Conservation (phyloP, 2,888 invertebrate genomes). For the Nudaria mundana region DNA sequence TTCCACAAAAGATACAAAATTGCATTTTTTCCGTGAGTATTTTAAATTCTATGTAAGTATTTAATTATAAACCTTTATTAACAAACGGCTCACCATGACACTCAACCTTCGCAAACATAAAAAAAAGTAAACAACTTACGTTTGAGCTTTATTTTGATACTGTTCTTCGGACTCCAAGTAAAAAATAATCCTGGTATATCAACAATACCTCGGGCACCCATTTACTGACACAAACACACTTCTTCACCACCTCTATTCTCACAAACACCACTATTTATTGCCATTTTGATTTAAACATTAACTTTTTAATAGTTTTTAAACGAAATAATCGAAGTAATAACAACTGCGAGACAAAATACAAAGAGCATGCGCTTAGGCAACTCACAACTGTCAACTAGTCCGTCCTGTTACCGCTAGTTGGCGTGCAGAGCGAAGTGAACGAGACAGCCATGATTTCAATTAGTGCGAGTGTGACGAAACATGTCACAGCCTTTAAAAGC, state of each 20-base stretch:
- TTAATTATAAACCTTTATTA: too few species aligned
- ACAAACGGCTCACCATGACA: too few species aligned
- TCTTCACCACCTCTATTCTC: slow-evolving; percentile 41
- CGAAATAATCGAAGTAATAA: slow-evolving; percentile 24
- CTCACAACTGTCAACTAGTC: slow-evolving; percentile 58
- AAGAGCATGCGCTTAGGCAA: slow-evolving; percentile 66
- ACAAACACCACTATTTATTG: slow-evolving; percentile 22
- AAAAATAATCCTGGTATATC: slow-evolving; percentile 72
- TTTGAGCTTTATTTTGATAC: slow-evolving; percentile 77
- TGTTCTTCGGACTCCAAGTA: slow-evolving; percentile 75
- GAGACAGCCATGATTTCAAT: slow-evolving; percentile 30
- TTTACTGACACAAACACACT: slow-evolving; percentile 70
- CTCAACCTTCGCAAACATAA: too few species aligned
- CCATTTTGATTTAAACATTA: slow-evolving; percentile 23
- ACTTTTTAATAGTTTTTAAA: slow-evolving; percentile 26
- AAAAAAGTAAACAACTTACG: slow-evolving; percentile 53
- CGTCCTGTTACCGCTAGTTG: slow-evolving; percentile 57
- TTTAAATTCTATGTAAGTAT: too few species aligned
- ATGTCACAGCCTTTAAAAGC: slow-evolving; percentile 42
- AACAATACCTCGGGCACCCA: slow-evolving; percentile 71
- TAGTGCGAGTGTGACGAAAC: slow-evolving; percentile 31
- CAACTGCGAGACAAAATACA: slow-evolving; percentile 50
- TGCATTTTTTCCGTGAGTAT: too few species aligned
- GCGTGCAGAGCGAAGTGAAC: slow-evolving; percentile 42
- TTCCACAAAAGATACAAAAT: too few species aligned